A percentile compares a stretch with the other conserved stretches of the same genome.
These are phyloP conservation scores for Cnemophilus loriae DNA, from an alignment of 2,113 vertebrate species.

Conservation along the genomic window DNA sequence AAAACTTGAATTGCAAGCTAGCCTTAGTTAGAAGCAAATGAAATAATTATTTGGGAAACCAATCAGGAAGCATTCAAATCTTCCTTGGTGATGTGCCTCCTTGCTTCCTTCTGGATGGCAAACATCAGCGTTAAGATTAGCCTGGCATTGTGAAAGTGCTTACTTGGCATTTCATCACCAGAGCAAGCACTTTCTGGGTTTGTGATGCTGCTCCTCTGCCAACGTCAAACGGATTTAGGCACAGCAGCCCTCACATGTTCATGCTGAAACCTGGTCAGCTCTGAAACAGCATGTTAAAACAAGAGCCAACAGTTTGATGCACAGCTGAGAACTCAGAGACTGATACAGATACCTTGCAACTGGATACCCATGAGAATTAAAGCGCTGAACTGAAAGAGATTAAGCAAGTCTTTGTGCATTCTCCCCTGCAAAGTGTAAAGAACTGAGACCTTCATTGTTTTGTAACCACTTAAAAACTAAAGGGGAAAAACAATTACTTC, in stretches of 20 bases:
- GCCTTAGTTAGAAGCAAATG: neutral
- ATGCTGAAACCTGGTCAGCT: neutral
- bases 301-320: neutral
- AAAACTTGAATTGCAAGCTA: neutral
- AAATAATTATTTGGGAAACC: slow-evolving; percentile 17
- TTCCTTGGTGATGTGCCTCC: neutral
- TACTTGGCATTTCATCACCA: neutral
- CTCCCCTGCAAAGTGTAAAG: slow-evolving; percentile 11
- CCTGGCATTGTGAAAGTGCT: neutral
- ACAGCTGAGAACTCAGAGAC: neutral
- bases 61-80: slow-evolving; percentile 28
- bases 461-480: neutral
- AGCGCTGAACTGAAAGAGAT: neutral
- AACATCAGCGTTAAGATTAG: neutral
- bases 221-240: neutral
- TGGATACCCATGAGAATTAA: slow-evolving; percentile 50
- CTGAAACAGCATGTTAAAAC: neutral
- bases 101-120: neutral
- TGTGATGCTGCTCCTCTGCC: neutral
- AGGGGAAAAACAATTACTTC: neutral
- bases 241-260: neutral
- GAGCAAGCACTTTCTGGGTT: neutral
- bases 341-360: slow-evolving; percentile 35
- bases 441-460: slow-evolving; percentile 24
- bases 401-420: slow-evolving; percentile 9